Evolutionary conservation across 2,113 vertebrate species (phyloP), one percentile per base, ranked within the genome.

Genomic region (Dasyornis broadbenti): DNA sequence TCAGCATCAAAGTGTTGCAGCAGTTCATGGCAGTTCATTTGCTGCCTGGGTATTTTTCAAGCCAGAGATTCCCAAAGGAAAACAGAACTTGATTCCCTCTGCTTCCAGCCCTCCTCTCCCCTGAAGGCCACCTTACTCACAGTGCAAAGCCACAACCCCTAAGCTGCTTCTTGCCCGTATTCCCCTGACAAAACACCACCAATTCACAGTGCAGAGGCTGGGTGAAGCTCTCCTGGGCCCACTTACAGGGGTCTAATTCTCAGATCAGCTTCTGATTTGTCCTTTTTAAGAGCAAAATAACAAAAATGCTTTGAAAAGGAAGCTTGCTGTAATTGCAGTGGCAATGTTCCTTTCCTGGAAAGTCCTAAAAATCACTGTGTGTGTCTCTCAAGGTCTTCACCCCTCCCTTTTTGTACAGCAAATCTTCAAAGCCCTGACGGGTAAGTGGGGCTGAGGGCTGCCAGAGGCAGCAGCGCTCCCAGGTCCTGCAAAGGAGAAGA

Each of bases 141-240:
- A 6, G 37, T 0, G 2, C 45, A 82, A 93, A 88, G 12, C 33
- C 75, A 47, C 0, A 4, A 35, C 26, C 49, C 53, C 44, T 2
- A 2, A 45, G 13, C 9, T 53, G 54, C 2, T 6, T 4, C 17
- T 30, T 42, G 28, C 11, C 2, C 2, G 0, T 7, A 9, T 45
- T 45, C 54, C 39, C 65, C 39, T 3, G 3, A n/a, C 13, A 54
- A 71, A 79, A 20, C 14, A 10, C 17, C 39, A 49, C 20, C 1
- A 2, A 10, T 3, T 37, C 8, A 1, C 3, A 28, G 28, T 8
- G 9, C 4, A 28, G 33, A 65, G 14, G 35, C 4, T n/a, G 49
- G 27, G 26, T 2, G 1, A 72, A 83, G 30, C 17, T 78, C 47
- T 73, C 56, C 39, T 5, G 37, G 9, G 50, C 17, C 28, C 28